These are phyloP conservation scores for Hirundo rustica DNA, from an alignment of 2,797 vertebrate species.

Conservation along the genomic window DNA sequence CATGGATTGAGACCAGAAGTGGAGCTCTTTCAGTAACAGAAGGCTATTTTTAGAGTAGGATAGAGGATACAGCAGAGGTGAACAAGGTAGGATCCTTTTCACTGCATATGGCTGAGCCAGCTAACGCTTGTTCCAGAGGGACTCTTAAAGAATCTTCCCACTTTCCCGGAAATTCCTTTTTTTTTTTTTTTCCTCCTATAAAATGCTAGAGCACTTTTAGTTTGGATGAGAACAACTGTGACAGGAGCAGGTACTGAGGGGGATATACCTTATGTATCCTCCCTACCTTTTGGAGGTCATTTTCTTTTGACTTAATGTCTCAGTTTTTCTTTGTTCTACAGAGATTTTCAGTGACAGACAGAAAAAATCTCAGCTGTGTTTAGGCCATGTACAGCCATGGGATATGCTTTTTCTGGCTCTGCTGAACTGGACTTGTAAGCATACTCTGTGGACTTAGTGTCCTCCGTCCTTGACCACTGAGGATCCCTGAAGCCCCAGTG, in stretches of 20 bases:
- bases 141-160: background rate
- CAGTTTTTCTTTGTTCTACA: background rate
- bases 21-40: background rate
- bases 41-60: conserved; percentile 13
- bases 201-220: background rate
- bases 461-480: background rate
- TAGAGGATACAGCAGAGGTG: background rate
- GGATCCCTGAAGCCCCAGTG: background rate
- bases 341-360: background rate
- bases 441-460: background rate
- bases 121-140: background rate
- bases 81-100: background rate
- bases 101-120: background rate
- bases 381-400: background rate
- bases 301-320: background rate
- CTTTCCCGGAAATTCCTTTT: background rate
- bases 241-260: background rate
- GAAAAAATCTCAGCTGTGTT: background rate
- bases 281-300: background rate
- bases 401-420: background rate
- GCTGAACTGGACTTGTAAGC: background rate
- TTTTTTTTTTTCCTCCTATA: background rate
- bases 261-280: background rate
- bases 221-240: background rate
- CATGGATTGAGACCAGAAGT: background rate